Percentiles rank a stretch among this genome's conserved stretches.
These are phyloP conservation scores for Apoda limacodes DNA, from an alignment of 2,888 invertebrate species.

Conservation along the genomic window DNA sequence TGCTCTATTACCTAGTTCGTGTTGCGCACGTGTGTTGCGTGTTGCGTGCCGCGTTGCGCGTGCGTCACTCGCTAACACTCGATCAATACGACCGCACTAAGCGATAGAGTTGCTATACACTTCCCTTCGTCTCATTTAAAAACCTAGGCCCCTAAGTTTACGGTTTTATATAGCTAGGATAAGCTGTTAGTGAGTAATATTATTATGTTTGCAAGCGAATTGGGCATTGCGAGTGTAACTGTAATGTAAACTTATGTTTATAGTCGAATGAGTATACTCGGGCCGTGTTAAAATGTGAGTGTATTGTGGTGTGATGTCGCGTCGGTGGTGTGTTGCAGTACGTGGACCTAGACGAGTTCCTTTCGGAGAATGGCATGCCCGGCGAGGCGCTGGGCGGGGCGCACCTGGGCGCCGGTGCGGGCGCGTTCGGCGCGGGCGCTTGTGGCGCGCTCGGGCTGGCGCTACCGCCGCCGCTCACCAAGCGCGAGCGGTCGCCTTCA, in stretches of 20 bases:
- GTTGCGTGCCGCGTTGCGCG: no score
- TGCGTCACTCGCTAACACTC: constrained; percentile 32
- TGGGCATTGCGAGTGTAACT: constrained; percentile 8
- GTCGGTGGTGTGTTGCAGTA: constrained; percentile 75
- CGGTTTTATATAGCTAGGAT: no score
- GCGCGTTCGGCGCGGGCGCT: constrained; percentile 68
- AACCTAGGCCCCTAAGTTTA: constrained; percentile 4
- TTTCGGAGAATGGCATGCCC: constrained; percentile 94
- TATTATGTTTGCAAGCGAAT: constrained; percentile 8
- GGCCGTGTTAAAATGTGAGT: constrained; percentile 2
- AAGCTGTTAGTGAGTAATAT: not conserved
- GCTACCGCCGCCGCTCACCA: constrained; percentile 78
- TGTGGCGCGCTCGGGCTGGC: constrained; percentile 71
- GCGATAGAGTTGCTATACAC: constrained; percentile 48
- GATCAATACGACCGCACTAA: constrained; percentile 42
- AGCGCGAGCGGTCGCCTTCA: constrained; percentile 88
- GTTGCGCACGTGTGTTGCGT: no score
- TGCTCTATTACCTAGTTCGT: constrained; percentile 57
- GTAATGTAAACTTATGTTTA: not conserved
- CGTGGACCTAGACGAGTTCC: constrained; percentile 97
- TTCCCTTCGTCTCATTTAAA: constrained; percentile 1
- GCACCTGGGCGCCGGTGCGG: constrained; percentile 73
- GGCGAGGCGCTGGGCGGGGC: constrained; percentile 79
- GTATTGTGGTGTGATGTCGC: constrained; percentile 5
- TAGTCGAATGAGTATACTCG: not conserved